Base-by-base conservation (phyloP, 2,797 vertebrate genomes). In the Halcyon leucocephala region DNA sequence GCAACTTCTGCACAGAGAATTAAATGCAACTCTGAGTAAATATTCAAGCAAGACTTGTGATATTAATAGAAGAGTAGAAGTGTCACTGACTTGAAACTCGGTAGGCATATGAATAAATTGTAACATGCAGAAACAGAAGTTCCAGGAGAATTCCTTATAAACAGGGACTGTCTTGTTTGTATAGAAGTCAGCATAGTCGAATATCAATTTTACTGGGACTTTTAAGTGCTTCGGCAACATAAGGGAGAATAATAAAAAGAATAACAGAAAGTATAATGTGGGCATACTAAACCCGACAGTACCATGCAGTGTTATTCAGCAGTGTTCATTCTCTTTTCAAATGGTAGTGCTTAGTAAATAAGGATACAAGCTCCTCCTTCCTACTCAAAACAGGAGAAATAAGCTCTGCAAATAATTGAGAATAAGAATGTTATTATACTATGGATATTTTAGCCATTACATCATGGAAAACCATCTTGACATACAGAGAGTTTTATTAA, bases 301-400 rank as follows among this genome's bases (percentile, higher is more conserved):
- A 82, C 81, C 82, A 93, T 37, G 77, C 83, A 76, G 86, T 0
- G 17, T 60, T 95, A 95, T 52, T 96, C 64, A 90, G 9, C 39
- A 92, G 54, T 44, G 70, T 80, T 82, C 57, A 72, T 72, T 88
- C 79, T 57, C 84, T 55, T 76, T 90, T 96, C 77, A 73, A 90
- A 79, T 0, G 2, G 9, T 19, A 86, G 14, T 33, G 33, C 33
- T 79, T 41, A 42, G 39, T 66, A 93, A 96, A 80, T 73, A 77
- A 79, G 58, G 60, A 66, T 86, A n/a, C 6, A 89, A 73, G 31
- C 22, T 82, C 69, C 82, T 91, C 21, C 13, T 86, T 90, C 72
- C 19, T 44, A 17, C 46, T 85, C 39, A 65, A 93, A 90, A 19
- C 14, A 83, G 58, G 69, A 79, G 66, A 82, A 48, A 62, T 28